Base-by-base conservation (phyloP, 2,888 invertebrate species). In the Euphydryas editha region DNA sequence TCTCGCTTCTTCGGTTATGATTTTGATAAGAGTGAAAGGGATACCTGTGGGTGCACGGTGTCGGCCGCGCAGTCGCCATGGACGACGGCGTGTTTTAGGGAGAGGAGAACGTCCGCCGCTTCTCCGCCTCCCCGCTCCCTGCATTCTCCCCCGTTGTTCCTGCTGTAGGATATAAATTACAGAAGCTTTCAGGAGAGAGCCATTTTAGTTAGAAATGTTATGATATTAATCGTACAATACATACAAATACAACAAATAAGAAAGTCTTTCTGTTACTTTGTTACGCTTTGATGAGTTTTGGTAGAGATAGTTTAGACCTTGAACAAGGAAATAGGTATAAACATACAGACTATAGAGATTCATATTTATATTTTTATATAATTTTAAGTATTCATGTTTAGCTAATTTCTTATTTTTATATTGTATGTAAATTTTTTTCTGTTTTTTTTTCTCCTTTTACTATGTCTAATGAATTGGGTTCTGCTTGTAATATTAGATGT, bases 31-130 rank as follows among this genome's bases (percentile, higher is more conserved):
- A 70, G 78, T 73, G 76, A 87, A 74, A 63, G 85, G 78, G 84
- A 81, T 73, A 94, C 94, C 86, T 94, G 94, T 63, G 91, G 90
- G 79, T 93, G 93, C 61, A 93, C 93, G 55, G 88, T 73, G 79
- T 93, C 91, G 75, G 91, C 78, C 75, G 86, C 87, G 78, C 92
- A 93, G 74, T 95, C 96, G 13, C 97, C 96, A 85, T 97, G 97
- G 46, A 97, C 96, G 66, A 97, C 97, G 51, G 97, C 97, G 84
- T 97, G 97, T 83, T 98, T 98, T 76, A 98, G 90, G 0, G 97
- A 97, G 78, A 98, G 93, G 55, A 98, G 94, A 71, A 97, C 97
- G 87, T 98, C 97, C n/a, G 97, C 97, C 77, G 97, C 96, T 79
- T 97, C 97, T 77, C 95, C 92, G 44, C 92, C 91, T 13, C 85